A percentile compares a stretch with the other conserved stretches of the same genome.
phyloP scores from a whole-genome alignment of 1,140 invertebrate genomes.

The Pararge aegeria region DNA sequence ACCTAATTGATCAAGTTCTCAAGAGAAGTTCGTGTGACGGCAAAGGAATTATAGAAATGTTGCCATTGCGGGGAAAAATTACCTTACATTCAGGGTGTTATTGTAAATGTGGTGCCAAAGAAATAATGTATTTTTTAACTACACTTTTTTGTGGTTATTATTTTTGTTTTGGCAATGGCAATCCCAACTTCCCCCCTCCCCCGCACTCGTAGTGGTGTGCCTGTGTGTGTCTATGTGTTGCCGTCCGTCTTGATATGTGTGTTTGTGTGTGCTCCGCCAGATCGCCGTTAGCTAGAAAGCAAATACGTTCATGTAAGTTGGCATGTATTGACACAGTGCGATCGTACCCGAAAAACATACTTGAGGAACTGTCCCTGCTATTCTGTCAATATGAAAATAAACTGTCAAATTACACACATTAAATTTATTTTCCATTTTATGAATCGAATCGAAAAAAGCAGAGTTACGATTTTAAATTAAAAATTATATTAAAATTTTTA shows the following conservation, averaged over 20 bases:
- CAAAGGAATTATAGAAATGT: slow-evolving; percentile 21
- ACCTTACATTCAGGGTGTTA: slow-evolving; percentile 8
- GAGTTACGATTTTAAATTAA: no score
- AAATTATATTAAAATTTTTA: no score
- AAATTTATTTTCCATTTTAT: no score
- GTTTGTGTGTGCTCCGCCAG: slow-evolving; percentile 62
- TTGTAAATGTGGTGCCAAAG: slow-evolving; percentile 22
- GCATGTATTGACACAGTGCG: slow-evolving; percentile 39
- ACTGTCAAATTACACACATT: no score
- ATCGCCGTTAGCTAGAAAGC: slow-evolving; percentile 73
- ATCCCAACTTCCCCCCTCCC: slow-evolving; percentile 40
- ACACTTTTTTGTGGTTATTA: slow-evolving; percentile 11
- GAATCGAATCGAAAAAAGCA: background rate
- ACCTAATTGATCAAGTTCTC: background rate
- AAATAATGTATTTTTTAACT: slow-evolving; percentile 24
- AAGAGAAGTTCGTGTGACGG: background rate
- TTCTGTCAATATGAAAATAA: background rate
- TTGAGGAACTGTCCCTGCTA: slow-evolving; percentile 3
- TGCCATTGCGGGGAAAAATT: slow-evolving; percentile 16
- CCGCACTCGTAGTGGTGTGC: slow-evolving; percentile 58
- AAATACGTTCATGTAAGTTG: slow-evolving; percentile 69
- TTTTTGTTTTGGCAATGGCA: slow-evolving; percentile 48
- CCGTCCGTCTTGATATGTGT: slow-evolving; percentile 76
- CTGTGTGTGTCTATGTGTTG: slow-evolving; percentile 66
- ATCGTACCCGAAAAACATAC: slow-evolving; percentile 32